phyloP scores from a whole-genome alignment of 2,797 vertebrate species.

The Fratercula arctica region DNA sequence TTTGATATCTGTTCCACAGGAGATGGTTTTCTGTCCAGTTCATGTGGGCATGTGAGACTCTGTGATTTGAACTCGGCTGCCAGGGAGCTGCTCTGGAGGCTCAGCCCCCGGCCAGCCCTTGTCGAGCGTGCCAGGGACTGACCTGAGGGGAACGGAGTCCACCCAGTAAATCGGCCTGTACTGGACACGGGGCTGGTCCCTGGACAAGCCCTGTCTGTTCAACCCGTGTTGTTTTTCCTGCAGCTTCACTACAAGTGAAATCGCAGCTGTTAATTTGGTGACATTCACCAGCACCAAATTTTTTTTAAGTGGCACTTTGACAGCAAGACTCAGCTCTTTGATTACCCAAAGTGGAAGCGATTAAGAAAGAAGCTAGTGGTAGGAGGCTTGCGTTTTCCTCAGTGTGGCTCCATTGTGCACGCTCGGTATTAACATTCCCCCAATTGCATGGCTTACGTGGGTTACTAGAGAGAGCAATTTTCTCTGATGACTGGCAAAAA shows the following conservation, averaged over 20 bases:
- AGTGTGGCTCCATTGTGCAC: background rate
- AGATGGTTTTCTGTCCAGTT: background rate
- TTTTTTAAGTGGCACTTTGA: background rate
- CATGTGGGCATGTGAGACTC: fast-evolving
- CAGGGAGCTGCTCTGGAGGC: background rate
- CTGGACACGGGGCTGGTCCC: background rate
- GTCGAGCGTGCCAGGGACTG: background rate
- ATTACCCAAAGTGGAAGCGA: background rate
- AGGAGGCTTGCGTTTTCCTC: background rate
- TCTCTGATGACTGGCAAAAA: background rate
- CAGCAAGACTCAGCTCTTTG: background rate
- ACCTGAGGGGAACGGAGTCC: background rate
- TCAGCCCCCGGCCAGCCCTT: background rate
- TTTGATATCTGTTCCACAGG: background rate
- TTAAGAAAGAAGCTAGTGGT: background rate
- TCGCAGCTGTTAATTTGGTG: background rate
- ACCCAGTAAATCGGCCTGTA: background rate
- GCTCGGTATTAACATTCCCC: background rate
- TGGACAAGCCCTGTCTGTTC: background rate
- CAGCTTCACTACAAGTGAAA: background rate
- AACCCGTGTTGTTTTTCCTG: background rate
- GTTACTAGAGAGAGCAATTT: background rate
- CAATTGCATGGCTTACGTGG: background rate
- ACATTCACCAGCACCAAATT: background rate
- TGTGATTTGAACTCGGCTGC: background rate